Base-by-base conservation (phyloP, 2,888 invertebrate genomes). In the Ennomos fuscantarius region DNA sequence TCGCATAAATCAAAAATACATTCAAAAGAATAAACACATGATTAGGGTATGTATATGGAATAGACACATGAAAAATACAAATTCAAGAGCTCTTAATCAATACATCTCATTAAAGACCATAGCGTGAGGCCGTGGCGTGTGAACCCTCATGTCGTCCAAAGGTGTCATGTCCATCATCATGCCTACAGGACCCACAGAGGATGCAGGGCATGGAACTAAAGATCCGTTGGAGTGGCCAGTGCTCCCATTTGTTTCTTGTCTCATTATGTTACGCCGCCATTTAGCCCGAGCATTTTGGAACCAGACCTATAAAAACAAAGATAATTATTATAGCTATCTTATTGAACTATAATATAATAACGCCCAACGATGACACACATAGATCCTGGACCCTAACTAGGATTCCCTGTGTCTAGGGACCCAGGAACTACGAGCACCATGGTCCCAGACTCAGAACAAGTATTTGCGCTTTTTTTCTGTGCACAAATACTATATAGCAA, bases 201-300 rank as follows among this genome's bases (percentile, higher is more conserved):
- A 68, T 1, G 70, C 50, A 0, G 76, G 62, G 0, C 77, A 74
- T 9, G 79, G 64, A 1, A 80, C 65, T 3, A 88, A 62, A 9
- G 70, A 52, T 0, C 86, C 84, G 45, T 86, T 87, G 13, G 75
- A 58, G 50, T 78, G 86, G 0, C 76, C 74, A 0, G 76, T 65
- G 47, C 57, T 74, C 0, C 84, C 85, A 48, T 81, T 86, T 0
- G 89, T 77, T 78, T 97, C 97, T 78, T 97, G 97, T 47, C 97
- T 92, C 96, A 97, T 96, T 82, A 97, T 94, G 86, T 97, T 99
- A 49, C 99, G 95, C 67, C 99, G 95, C 97, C 98, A 99, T 92
- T 99, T 99, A 36, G 99, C 99, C 49, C 99, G 93, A 0, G 99
- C 99, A 84, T 99, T 99, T 94, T 99, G 99, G 87, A 99, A 99